Evolutionary conservation across 1,140 invertebrate species (phyloP), one percentile per base, ranked within the genome.

Genomic region (Dinothrombium tinctorium): DNA sequence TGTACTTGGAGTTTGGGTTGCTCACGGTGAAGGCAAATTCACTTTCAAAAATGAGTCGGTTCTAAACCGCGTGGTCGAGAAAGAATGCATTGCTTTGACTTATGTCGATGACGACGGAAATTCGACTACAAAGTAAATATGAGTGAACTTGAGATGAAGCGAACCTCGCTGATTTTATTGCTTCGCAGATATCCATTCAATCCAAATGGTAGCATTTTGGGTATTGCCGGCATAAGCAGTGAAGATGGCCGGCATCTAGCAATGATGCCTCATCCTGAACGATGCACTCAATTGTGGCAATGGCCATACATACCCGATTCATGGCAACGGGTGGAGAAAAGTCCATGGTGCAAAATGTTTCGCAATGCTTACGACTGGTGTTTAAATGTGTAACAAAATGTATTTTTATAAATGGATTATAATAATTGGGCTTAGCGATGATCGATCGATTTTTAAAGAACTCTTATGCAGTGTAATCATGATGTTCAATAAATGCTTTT

Each of bases 251-350:
- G 87, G 20, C 87, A 95, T 62, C 63, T 95, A 43, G 89, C 86
- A 0, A 73, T 96, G 66, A 96, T 98, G 90, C 90, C 90, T 11
- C 90, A 98, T 66, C 89, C 90, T 0, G 90, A 98, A 61, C 67
- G 90, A 20, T 43, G 35, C 22, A 43, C 42, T 9, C 42, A 37
- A 37, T 15, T 69, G 45, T 87, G 79, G 74, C 82, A 89, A 59
- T 82, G 79, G 68, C 72, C 82, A 1, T 74, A 74, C 54, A 61
- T 69, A 32, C 69, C 74, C 2, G 49, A 49, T 12, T 51, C 51
- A 45, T 67, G 65, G 62, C 41, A 52, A 33, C n/a, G 14, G 11
- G 6, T 46, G 26, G 9, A 12, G 12, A 62, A 60, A 21, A 78
- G 83, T 21, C 87, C 89, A 0, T 95, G 89, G 89, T 66, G 81